A percentile compares a stretch with the other conserved stretches of the same genome.
Conservation (phyloP, 2,888 invertebrate genomes). For the Alsophila aescularia region DNA sequence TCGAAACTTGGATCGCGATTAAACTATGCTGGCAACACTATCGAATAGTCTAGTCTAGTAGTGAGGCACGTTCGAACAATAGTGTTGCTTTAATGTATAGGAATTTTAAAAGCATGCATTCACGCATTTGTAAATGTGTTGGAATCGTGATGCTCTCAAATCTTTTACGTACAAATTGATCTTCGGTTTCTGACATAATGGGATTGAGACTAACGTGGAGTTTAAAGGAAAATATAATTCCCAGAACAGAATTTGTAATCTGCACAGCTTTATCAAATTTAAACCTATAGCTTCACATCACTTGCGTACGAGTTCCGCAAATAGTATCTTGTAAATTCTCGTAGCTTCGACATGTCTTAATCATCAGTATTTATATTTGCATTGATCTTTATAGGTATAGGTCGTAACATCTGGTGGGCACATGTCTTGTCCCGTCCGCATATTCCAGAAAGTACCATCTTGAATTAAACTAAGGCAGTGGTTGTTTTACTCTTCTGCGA, state of each 20-base stretch:
- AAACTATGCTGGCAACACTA: slow-evolving; percentile 25
- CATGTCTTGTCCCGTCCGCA: slow-evolving; percentile 24
- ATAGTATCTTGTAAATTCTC: slow-evolving; percentile 6
- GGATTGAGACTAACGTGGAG: not conserved
- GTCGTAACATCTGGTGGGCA: slow-evolving; percentile 35
- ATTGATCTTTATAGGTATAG: slow-evolving; percentile 23
- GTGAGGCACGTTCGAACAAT: not conserved
- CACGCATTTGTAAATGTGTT: slow-evolving; percentile 17
- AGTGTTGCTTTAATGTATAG: slow-evolving; percentile 1
- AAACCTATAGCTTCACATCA: slow-evolving; percentile 19
- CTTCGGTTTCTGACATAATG: not conserved
- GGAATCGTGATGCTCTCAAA: slow-evolving; percentile 7
- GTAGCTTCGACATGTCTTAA: slow-evolving; percentile 21
- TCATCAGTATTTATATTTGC: slow-evolving; percentile 23
- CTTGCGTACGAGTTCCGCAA: slow-evolving; percentile 1
- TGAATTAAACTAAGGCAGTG: slow-evolving; percentile 22
- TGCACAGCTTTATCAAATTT: slow-evolving; percentile 23
- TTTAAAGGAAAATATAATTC: not conserved
- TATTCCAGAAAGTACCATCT: slow-evolving; percentile 29
- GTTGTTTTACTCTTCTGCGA: slow-evolving; percentile 34
- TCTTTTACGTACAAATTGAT: not conserved
- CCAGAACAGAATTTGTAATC: slow-evolving; percentile 8
- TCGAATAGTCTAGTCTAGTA: not conserved
- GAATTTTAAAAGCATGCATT: slow-evolving; percentile 22
- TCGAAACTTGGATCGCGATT: slow-evolving; percentile 22